Evolutionary conservation across 2,113 vertebrate genomes (phyloP).

Genomic region (Nansenia antarctica): DNA sequence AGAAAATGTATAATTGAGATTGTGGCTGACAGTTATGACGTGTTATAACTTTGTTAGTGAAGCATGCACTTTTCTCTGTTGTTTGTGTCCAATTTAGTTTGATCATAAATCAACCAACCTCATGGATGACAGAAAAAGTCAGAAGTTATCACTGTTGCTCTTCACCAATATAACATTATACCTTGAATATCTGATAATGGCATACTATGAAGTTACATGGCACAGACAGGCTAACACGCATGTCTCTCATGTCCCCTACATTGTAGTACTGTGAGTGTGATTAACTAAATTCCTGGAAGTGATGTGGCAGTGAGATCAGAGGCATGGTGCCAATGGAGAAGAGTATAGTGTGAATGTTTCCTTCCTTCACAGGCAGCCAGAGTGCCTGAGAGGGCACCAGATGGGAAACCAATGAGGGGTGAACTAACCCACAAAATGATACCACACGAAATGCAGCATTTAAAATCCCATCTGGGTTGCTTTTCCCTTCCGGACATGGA

Average conservation of each 20-base stretch:
- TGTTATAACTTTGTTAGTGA: background rate
- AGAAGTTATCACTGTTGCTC: background rate
- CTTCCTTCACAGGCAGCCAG: conserved; percentile 37
- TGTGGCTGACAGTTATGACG: background rate
- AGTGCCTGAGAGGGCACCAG: conserved; percentile 77
- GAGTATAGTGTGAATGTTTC: conserved; percentile 47
- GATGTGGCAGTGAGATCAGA: conserved; percentile 38
- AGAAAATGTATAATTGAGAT: background rate
- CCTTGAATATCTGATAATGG: background rate
- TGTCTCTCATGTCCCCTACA: background rate
- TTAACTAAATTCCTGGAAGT: conserved; percentile 41
- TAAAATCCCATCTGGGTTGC: conserved; percentile 84
- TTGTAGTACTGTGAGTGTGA: background rate
- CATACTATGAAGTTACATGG: no score
- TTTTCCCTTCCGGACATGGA: conserved; percentile 65
- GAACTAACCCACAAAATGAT: conserved; percentile 85
- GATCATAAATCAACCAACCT: no score
- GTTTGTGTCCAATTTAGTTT: background rate
- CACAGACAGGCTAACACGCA: no score
- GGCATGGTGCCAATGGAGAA: conserved; percentile 23
- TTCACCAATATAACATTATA: background rate
- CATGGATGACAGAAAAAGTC: no score
- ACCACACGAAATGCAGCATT: conserved; percentile 82
- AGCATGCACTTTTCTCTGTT: background rate
- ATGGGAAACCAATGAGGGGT: conserved; percentile 91